A percentile compares a stretch with the other conserved stretches of the same genome.
Conservation (phyloP, 92 coral and sea anemone species). For the Actinostola sp. region DNA sequence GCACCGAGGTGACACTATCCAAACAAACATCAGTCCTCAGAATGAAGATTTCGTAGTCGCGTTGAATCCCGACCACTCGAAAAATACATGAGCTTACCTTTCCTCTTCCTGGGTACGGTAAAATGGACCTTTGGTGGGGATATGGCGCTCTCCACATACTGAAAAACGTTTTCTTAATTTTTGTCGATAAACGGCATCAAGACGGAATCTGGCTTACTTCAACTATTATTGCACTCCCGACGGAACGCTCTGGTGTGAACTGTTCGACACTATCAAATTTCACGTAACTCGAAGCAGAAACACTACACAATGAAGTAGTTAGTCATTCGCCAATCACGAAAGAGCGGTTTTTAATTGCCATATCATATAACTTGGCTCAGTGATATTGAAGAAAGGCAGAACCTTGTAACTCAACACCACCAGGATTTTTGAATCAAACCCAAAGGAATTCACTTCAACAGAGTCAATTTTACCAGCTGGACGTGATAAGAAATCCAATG, state of each 20-base stretch:
- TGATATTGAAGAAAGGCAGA: conserved; percentile 41
- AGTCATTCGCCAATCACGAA: conserved; percentile 41
- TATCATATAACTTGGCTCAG: conserved; percentile 35
- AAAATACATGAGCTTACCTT: conserved; percentile 56
- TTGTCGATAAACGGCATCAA: conserved; percentile 54
- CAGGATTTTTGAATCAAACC: not conserved
- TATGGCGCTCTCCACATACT: conserved; percentile 92
- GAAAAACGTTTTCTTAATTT: conserved; percentile 25
- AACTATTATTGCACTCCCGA: conserved; percentile 61
- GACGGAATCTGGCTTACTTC: conserved; percentile 84
- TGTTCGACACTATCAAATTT: conserved; percentile 15
- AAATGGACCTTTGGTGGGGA: conserved; percentile 78
- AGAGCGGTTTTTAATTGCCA: conserved; percentile 34
- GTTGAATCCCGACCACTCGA: conserved; percentile 9
- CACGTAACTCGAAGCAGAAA: conserved; percentile 24
- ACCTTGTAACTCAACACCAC: conserved; percentile 32
- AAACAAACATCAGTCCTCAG: conserved; percentile 45
- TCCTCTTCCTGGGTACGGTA: conserved; percentile 83
- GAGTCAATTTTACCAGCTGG: conserved; percentile 23
- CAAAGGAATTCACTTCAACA: conserved; percentile 25
- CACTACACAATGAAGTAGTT: conserved; percentile 43
- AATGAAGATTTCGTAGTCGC: conserved; percentile 2
- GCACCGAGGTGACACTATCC: conserved; percentile 41
- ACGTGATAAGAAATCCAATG: conserved; percentile 10
- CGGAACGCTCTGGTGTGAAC: conserved; percentile 40